Evolutionary conservation across 2,797 vertebrate species (phyloP).

Genomic region (Neopelma chrysocephalum): DNA sequence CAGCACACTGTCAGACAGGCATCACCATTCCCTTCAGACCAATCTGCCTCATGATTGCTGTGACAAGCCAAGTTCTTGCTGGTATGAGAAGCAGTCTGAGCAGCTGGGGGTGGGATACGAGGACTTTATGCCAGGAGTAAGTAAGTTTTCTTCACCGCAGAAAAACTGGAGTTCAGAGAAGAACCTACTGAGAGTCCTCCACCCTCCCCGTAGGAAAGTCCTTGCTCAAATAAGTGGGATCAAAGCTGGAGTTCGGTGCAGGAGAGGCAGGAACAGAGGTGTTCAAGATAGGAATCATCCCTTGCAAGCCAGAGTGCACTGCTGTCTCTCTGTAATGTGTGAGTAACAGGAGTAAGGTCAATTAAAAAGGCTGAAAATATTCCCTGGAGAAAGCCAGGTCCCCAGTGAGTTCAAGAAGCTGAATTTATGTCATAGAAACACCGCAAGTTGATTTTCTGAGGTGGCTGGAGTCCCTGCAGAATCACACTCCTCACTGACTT

Average conservation of each 20-base stretch:
- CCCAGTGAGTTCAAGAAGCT: neutral
- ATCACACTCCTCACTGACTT: neutral
- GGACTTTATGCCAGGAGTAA: neutral
- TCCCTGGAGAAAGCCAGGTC: neutral
- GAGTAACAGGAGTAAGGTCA: neutral
- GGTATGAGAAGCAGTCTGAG: neutral
- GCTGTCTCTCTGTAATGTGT: rapidly evolving
- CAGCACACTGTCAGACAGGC: neutral
- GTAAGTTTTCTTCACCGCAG: neutral
- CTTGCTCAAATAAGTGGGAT: rapidly evolving
- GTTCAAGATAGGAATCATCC: neutral
- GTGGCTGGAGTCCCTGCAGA: neutral
- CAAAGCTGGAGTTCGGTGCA: neutral
- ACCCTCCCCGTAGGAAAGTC: rapidly evolving
- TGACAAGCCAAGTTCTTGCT: neutral
- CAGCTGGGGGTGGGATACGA: neutral
- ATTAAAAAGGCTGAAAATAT: neutral
- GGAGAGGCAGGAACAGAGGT: neutral
- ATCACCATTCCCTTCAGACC: neutral
- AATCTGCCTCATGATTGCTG: neutral
- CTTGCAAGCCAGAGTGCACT: neutral
- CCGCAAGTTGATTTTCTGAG: neutral
- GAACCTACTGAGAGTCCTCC: neutral
- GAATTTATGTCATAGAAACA: neutral
- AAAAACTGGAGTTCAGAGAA: neutral